A percentile compares a stretch with the other conserved stretches of the same genome.
Evolutionary conservation across 2,797 vertebrate genomes (phyloP).

Genomic region (Hephaestus fuliginosus): DNA sequence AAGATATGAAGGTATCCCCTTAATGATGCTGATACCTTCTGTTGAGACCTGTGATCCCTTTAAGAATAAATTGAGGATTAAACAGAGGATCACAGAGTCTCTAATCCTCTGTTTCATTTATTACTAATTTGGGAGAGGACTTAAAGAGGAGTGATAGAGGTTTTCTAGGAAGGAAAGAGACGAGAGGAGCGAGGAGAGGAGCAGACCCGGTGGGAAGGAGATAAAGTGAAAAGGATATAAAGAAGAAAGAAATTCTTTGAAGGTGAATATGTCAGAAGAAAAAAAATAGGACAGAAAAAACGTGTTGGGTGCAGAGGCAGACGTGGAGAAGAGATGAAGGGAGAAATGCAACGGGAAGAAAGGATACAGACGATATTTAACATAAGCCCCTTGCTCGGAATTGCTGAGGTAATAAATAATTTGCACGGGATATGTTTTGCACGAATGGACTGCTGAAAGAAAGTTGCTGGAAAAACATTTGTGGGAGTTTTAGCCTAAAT

Average conservation of each 20-base stretch:
- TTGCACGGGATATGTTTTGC: neutral
- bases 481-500: neutral
- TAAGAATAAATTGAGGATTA: constrained; percentile 46
- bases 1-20: constrained; percentile 6
- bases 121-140: constrained; percentile 42
- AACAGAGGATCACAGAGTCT: constrained; percentile 40
- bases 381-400: neutral
- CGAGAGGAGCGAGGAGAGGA: neutral
- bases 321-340: neutral
- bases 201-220: neutral
- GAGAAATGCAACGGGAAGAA: neutral
- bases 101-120: constrained; percentile 46
- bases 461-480: constrained; percentile 5
- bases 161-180: constrained; percentile 27
- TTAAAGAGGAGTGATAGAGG: constrained; percentile 31
- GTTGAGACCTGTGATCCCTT: constrained; percentile 18
- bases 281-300: neutral
- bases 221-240: constrained; percentile 17
- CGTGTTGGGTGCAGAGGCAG: neutral
- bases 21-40: constrained; percentile 9
- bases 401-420: neutral
- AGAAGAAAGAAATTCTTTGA: constrained; percentile 17
- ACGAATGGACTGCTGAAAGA: neutral
- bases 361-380: neutral
- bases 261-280: constrained; percentile 16